These are phyloP conservation scores for Timema cristinae DNA, from an alignment of 2,888 invertebrate genomes.

Conservation along the genomic window DNA sequence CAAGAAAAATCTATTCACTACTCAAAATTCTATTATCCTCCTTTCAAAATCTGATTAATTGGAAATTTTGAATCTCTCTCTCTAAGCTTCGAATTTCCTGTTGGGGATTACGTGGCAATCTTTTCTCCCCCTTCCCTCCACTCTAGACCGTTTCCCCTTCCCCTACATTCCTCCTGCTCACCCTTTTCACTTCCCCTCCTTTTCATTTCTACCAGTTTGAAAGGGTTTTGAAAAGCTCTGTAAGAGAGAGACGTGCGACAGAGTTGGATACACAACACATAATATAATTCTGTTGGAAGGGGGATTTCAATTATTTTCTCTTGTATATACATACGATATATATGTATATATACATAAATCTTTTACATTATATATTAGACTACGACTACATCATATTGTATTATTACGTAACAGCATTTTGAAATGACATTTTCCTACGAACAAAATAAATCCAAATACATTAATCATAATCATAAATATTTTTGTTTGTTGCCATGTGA, in stretches of 20 bases:
- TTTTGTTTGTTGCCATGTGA: background rate
- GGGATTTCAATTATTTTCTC: conserved; percentile 24
- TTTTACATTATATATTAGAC: conserved; percentile 23
- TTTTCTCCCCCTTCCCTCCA: conserved; percentile 15
- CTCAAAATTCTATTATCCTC: conserved; percentile 28
- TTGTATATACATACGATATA: conserved; percentile 8
- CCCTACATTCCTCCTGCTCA: conserved; percentile 1
- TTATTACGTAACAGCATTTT: conserved; percentile 6
- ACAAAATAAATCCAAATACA: conserved; percentile 25
- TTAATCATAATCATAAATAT: conserved; percentile 21
- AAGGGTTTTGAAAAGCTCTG: conserved; percentile 24
- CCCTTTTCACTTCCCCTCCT: conserved; percentile 2
- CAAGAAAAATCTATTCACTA: conserved; percentile 18
- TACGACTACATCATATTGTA: conserved; percentile 16
- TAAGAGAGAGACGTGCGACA: conserved; percentile 3
- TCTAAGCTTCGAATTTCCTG: conserved; percentile 28
- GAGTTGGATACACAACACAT: conserved; percentile 5
- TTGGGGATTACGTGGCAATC: conserved; percentile 25
- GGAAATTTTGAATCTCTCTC: conserved; percentile 28
- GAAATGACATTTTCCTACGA: conserved; percentile 2
- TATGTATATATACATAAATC: conserved; percentile 1
- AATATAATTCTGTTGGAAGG: conserved; percentile 20
- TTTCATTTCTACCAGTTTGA: conserved; percentile 20
- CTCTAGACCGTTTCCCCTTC: background rate
- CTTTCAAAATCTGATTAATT: conserved; percentile 29